A percentile compares a stretch with the other conserved stretches of the same genome.
phyloP scores from a whole-genome alignment of 2,113 vertebrate species.

The Buteo buteo region DNA sequence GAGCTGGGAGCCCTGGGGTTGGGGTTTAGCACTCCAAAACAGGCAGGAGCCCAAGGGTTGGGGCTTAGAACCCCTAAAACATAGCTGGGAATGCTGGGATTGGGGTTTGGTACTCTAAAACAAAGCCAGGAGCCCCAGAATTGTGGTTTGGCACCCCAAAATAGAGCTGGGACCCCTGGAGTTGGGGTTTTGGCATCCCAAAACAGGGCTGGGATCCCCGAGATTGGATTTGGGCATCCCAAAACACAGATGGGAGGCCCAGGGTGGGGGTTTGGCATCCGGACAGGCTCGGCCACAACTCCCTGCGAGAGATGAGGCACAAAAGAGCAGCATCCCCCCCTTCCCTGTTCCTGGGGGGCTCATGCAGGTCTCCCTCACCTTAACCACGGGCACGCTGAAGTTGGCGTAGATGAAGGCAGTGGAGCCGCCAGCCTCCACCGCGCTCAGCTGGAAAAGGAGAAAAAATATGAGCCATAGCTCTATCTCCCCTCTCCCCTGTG shows the following conservation, averaged over 20 bases:
- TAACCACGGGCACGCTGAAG: constrained; percentile 86
- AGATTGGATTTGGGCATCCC: background rate
- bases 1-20: accelerated
- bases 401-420: constrained; percentile 91
- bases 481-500: no score
- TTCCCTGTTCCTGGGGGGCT: accelerated
- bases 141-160: background rate
- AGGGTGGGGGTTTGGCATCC: background rate
- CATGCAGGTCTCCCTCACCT: constrained; percentile 71
- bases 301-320: no score
- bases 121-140: background rate
- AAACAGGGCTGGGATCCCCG: constrained; percentile 64
- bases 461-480: background rate
- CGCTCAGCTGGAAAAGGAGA: constrained; percentile 78
- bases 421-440: constrained; percentile 87
- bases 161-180: background rate
- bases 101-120: background rate
- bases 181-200: constrained; percentile 42
- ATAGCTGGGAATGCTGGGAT: accelerated
- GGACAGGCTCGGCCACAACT: background rate
- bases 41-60: background rate
- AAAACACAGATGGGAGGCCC: no score
- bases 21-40: constrained; percentile 37
- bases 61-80: background rate
- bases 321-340: accelerated